Evolutionary conservation across 2,888 invertebrate genomes (phyloP).

Genomic region (Heliconius cydno): DNA sequence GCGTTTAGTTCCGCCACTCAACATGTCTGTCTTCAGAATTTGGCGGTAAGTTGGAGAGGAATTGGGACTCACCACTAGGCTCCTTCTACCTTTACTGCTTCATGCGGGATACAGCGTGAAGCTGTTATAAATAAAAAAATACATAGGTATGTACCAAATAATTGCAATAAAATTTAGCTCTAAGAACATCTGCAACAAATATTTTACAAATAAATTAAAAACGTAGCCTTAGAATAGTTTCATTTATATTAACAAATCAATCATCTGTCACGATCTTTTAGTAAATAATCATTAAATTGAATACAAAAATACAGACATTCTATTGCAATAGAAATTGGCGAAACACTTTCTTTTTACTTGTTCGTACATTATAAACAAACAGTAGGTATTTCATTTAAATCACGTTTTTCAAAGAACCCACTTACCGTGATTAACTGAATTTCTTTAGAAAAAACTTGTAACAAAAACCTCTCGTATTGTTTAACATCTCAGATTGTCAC

Average conservation of each 20-base stretch:
- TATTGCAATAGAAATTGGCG: constrained; percentile 9
- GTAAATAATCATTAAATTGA: not conserved
- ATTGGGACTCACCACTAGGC: too few species aligned
- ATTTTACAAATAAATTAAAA: not conserved
- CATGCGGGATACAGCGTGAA: too few species aligned
- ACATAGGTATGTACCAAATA: too few species aligned
- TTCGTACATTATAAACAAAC: constrained; percentile 7
- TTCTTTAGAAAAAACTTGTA: constrained; percentile 33
- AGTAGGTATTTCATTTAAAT: constrained; percentile 33
- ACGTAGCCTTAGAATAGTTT: not conserved
- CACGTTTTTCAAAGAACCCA: constrained; percentile 33
- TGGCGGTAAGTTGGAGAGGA: too few species aligned
- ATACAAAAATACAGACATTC: not conserved
- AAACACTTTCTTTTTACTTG: constrained; percentile 17
- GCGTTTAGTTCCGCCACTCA: too few species aligned
- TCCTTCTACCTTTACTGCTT: too few species aligned
- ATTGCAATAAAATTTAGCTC: too few species aligned
- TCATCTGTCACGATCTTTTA: not conserved
- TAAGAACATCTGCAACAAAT: too few species aligned
- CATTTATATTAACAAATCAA: not conserved
- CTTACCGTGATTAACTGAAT: constrained; percentile 40
- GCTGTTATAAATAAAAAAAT: too few species aligned
- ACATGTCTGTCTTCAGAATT: too few species aligned
- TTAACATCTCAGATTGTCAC: constrained; percentile 45
- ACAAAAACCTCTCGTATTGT: constrained; percentile 43